A percentile compares a stretch with the other conserved stretches of the same genome.
Evolutionary conservation across 2,113 vertebrate genomes (phyloP).

Genomic region (Cyprinodon brontotheroides): DNA sequence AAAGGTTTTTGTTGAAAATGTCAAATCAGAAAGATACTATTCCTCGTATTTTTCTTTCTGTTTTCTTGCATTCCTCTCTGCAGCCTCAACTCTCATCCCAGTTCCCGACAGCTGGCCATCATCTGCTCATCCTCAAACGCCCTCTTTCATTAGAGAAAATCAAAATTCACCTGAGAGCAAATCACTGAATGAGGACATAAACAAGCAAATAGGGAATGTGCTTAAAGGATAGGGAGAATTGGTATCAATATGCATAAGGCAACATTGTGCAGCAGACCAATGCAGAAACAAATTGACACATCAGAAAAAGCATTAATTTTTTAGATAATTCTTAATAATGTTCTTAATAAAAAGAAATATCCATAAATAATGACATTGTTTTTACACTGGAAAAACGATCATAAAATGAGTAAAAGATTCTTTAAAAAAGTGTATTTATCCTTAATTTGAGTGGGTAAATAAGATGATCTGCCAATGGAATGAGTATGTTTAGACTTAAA

Average conservation of each 20-base stretch:
- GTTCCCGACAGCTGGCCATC: background rate
- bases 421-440: no score
- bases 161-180: background rate
- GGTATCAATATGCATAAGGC: background rate
- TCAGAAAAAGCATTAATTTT: no score
- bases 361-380: no score
- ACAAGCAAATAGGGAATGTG: background rate
- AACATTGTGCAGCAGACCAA: background rate
- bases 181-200: background rate
- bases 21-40: background rate
- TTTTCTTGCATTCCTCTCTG: background rate
- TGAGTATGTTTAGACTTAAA: no score
- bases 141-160: background rate
- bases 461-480: no score
- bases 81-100: background rate
- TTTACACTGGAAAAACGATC: no score
- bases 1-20: background rate
- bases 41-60: background rate
- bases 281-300: background rate
- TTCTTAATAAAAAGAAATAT: no score
- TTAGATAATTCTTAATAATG: no score
- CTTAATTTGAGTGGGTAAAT: no score
- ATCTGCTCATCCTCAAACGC: background rate
- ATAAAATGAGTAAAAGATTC: no score
- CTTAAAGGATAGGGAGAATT: background rate